Evolutionary conservation across 2,113 vertebrate genomes (phyloP).

Genomic region (Fregetta grallaria): DNA sequence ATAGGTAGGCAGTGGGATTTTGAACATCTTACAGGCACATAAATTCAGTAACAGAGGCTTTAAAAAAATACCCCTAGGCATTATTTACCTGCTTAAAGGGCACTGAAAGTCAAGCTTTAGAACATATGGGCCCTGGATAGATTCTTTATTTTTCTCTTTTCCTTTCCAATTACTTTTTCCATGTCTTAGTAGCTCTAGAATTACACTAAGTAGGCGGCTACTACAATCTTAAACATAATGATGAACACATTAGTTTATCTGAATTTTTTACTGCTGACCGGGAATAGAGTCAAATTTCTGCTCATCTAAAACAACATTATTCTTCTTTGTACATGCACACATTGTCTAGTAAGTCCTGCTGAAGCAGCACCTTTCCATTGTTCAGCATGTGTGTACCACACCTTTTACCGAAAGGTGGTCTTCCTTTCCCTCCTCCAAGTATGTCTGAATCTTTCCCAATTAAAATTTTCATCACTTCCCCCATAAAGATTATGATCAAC

Average conservation of each 20-base stretch:
- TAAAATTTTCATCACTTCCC: background rate
- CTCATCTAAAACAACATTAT: background rate
- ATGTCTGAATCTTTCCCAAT: background rate
- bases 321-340: slow-evolving; percentile 4
- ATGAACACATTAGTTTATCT: background rate
- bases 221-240: background rate
- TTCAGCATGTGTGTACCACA: background rate
- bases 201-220: background rate
- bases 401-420: background rate
- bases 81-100: slow-evolving; percentile 6
- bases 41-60: background rate
- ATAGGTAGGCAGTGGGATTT: background rate
- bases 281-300: background rate
- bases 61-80: background rate
- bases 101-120: background rate
- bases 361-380: slow-evolving; percentile 17
- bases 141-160: background rate
- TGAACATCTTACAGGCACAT: background rate
- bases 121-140: background rate
- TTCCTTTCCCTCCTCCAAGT: background rate
- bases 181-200: background rate
- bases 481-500: slow-evolving; percentile 43
- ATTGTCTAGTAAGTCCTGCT: background rate
- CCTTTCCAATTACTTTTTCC: background rate
- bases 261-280: background rate